Conservation (phyloP, 2,888 invertebrate species). For the Alviniconcha strummeri region DNA sequence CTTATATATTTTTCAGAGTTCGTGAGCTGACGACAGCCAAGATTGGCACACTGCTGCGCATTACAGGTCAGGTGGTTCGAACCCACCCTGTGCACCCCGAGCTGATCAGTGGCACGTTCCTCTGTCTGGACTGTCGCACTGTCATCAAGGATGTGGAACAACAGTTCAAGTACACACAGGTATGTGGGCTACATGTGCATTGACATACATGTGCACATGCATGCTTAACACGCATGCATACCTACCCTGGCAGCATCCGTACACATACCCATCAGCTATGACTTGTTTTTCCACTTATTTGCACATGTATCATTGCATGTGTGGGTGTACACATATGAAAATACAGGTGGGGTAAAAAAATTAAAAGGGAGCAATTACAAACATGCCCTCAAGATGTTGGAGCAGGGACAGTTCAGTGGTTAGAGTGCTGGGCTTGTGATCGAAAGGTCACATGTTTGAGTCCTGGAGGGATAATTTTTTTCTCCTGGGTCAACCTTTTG, state of each 20-base stretch:
- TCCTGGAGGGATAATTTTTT: no score
- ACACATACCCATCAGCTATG: no score
- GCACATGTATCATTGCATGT: not conserved
- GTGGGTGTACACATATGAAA: not conserved
- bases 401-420: no score
- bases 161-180: constrained; percentile 91
- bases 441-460: no score
- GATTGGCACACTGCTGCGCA: constrained; percentile 93
- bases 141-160: constrained; percentile 95
- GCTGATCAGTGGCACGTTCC: constrained; percentile 88
- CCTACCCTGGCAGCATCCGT: no score
- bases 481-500: no score
- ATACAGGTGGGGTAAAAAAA: no score
- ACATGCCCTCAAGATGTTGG: no score
- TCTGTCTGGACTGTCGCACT: constrained; percentile 96
- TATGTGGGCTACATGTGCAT: constrained; percentile 64
- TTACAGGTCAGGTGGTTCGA: constrained; percentile 92
- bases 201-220: not conserved
- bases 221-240: no score
- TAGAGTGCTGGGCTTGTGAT: no score
- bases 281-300: not conserved
- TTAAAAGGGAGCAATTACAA: no score
- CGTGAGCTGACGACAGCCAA: constrained; percentile 94
- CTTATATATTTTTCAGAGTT: constrained; percentile 73
- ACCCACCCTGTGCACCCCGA: constrained; percentile 99